phyloP scores from a whole-genome alignment of 2,113 vertebrate genomes.

The Eolophus roseicapilla region DNA sequence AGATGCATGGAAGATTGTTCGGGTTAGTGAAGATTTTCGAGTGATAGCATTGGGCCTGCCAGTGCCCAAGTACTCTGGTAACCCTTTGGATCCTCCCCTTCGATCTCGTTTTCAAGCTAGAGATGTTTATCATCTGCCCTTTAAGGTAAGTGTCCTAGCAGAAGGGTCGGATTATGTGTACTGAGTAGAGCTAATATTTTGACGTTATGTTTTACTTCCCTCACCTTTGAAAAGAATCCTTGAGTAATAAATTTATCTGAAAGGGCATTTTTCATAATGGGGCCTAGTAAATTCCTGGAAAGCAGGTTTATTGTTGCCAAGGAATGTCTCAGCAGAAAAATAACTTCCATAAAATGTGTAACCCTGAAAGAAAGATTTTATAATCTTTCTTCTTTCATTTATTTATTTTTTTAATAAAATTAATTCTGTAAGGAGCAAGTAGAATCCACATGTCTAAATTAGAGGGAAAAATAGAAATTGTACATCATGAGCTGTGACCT shows the following conservation, averaged over 20 bases:
- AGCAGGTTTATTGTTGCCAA: background rate
- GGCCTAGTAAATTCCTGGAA: background rate
- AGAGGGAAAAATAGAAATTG: background rate
- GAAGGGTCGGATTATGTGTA: background rate
- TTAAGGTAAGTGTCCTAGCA: constrained; percentile 80
- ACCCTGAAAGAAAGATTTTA: background rate
- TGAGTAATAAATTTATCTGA: background rate
- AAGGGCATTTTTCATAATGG: background rate
- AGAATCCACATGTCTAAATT: background rate
- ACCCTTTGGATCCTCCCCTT: constrained; percentile 93
- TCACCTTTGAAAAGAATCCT: background rate
- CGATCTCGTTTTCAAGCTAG: constrained; percentile 97
- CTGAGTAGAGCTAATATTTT: background rate
- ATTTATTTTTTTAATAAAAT: background rate
- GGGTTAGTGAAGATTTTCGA: constrained; percentile 96
- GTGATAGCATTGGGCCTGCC: constrained; percentile 96
- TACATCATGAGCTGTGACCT: background rate
- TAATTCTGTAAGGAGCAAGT: background rate
- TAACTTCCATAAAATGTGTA: background rate
- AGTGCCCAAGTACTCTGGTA: constrained; percentile 92
- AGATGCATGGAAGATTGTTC: constrained; percentile 92
- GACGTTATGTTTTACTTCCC: background rate
- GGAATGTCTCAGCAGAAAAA: background rate
- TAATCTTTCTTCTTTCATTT: background rate
- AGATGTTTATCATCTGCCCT: constrained; percentile 92